phyloP scores from a whole-genome alignment of 2,888 invertebrate genomes.

The Stramonita haemastoma region DNA sequence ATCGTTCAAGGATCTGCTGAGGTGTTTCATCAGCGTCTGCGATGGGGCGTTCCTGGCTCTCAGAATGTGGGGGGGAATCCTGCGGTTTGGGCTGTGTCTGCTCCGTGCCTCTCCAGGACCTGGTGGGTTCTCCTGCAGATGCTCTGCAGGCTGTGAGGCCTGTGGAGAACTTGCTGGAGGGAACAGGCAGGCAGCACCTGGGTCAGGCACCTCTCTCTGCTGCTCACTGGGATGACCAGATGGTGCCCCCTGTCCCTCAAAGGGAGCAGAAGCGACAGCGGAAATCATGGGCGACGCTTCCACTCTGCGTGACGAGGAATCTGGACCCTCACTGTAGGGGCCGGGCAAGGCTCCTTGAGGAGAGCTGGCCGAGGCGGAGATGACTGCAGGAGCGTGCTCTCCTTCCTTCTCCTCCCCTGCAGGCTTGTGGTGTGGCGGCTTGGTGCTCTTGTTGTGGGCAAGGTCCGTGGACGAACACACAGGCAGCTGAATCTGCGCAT shows the following conservation, averaged over 20 bases:
- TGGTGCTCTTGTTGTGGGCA: not conserved
- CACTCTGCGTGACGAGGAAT: not conserved
- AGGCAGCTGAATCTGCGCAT: not conserved
- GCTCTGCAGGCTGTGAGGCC: not conserved
- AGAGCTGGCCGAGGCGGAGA: not conserved
- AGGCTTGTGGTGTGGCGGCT: not conserved
- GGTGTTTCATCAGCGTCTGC: conserved; percentile 19
- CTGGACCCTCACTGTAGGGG: not conserved
- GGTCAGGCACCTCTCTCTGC: not conserved
- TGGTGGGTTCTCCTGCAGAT: not conserved
- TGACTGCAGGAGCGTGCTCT: not conserved
- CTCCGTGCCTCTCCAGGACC: not conserved
- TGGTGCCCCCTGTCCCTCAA: not conserved
- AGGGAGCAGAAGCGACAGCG: not conserved
- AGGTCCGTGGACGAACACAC: not conserved
- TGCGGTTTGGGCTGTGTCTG: not conserved
- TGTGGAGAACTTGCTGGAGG: not conserved
- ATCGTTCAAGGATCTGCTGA: conserved; percentile 32
- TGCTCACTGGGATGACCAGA: not conserved
- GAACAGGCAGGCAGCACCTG: not conserved
- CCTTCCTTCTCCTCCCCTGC: not conserved
- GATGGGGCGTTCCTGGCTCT: not conserved
- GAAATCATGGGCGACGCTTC: not conserved
- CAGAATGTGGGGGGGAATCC: not conserved
- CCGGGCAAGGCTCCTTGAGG: not conserved